phyloP scores from a whole-genome alignment of 2,888 invertebrate genomes.

The Rhogogaster chlorosoma region DNA sequence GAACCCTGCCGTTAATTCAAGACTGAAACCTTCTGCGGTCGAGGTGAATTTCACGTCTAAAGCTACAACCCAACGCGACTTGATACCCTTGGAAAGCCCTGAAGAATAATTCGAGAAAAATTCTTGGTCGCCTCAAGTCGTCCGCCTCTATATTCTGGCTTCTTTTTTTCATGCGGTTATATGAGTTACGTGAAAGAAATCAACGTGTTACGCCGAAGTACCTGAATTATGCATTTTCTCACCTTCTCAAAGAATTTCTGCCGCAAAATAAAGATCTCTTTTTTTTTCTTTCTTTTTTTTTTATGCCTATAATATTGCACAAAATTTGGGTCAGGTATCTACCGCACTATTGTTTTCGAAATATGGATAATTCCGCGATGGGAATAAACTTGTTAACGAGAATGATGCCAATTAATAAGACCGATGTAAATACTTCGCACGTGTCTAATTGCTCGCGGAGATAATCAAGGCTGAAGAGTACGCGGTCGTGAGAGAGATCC shows the following conservation, averaged over 20 bases:
- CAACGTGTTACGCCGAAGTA: too few species aligned
- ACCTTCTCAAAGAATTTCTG: not conserved
- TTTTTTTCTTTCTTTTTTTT: not conserved
- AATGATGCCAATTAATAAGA: constrained; percentile 8
- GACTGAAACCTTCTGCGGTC: constrained; percentile 9
- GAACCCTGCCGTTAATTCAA: not conserved
- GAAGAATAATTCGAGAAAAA: constrained; percentile 9
- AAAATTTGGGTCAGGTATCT: not conserved
- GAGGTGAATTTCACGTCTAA: constrained; percentile 25
- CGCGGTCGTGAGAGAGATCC: not conserved
- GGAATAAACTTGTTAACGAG: not conserved
- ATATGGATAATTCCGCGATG: not conserved
- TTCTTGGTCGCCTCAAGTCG: not conserved
- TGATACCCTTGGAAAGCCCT: constrained; percentile 42
- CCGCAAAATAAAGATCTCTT: not conserved
- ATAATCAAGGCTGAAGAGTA: not conserved
- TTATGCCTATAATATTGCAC: not conserved
- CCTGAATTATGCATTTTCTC: too few species aligned
- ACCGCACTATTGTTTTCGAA: not conserved
- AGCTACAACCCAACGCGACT: not conserved
- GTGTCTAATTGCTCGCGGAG: constrained; percentile 6
- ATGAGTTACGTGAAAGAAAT: too few species aligned
- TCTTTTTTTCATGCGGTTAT: not conserved
- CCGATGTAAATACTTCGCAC: constrained; percentile 24
- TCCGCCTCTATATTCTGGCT: not conserved